Conservation (phyloP, 2,113 vertebrate genomes). For the Catagonus wagneri region DNA sequence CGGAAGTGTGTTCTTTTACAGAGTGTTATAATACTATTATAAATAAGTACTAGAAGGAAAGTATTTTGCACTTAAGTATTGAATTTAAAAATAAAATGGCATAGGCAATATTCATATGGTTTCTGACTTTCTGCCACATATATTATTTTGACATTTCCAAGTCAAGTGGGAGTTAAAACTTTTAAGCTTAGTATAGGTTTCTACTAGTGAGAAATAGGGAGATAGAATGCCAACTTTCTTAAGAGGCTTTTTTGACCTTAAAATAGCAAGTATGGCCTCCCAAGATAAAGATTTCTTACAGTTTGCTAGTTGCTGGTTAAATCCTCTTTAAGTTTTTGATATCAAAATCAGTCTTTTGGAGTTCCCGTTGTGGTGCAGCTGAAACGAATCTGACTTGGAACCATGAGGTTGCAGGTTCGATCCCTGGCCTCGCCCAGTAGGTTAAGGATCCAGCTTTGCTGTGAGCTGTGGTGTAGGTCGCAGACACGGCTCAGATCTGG, state of each 20-base stretch:
- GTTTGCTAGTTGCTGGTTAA: neutral
- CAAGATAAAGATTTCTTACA: conserved; percentile 25
- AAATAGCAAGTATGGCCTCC: neutral
- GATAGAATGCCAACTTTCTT: neutral
- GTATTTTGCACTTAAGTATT: neutral
- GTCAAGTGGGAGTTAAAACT: neutral
- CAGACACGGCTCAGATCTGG: too few relatives aligned
- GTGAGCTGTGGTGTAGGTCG: too few relatives aligned
- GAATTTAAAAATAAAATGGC: conserved; percentile 41
- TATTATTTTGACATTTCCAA: conserved; percentile 34
- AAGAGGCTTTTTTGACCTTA: conserved; percentile 10
- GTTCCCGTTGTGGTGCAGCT: too few relatives aligned
- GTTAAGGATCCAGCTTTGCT: too few relatives aligned
- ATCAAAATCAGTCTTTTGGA: neutral
- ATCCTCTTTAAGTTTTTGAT: conserved; percentile 37
- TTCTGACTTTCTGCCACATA: neutral
- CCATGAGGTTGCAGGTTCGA: too few relatives aligned
- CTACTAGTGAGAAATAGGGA: neutral
- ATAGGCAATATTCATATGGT: neutral
- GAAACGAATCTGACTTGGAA: too few relatives aligned
- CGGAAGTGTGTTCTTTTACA: conserved; percentile 16
- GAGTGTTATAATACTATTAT: neutral
- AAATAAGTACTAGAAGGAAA: neutral
- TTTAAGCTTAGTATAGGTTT: conserved; percentile 12
- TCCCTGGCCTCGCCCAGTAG: too few relatives aligned